Evolutionary conservation across 2,797 vertebrate genomes (phyloP).

Genomic region (Ctenopoma kingsleyae): DNA sequence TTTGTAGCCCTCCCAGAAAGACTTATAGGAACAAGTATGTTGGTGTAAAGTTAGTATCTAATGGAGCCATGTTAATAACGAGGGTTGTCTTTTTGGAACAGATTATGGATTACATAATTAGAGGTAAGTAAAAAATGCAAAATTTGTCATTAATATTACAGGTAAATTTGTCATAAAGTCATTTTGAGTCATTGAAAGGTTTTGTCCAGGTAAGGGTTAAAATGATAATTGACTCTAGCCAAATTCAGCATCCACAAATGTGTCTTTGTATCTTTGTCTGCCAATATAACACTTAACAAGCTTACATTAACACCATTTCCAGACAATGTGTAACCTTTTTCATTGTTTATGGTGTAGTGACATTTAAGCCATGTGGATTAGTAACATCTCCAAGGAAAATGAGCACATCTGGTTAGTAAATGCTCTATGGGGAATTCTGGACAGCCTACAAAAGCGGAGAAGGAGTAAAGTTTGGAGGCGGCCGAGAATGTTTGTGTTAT

Average conservation of each 20-base stretch:
- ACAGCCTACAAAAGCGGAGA: slow-evolving; percentile 89
- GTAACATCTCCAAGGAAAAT: slow-evolving; percentile 89
- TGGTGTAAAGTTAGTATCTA: not conserved
- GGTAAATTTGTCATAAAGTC: not conserved
- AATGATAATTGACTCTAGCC: slow-evolving; percentile 8
- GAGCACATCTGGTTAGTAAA: slow-evolving; percentile 92
- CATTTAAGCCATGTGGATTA: slow-evolving; percentile 90
- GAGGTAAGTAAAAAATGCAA: not conserved
- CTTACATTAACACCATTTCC: slow-evolving; percentile 84
- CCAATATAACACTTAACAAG: slow-evolving; percentile 83
- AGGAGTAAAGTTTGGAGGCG: slow-evolving; percentile 89
- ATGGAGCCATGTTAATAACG: slow-evolving; percentile 29
- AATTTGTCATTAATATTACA: not conserved
- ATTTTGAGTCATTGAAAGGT: not conserved
- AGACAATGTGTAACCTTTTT: slow-evolving; percentile 78
- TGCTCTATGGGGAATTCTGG: slow-evolving; percentile 90
- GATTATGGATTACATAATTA: not conserved
- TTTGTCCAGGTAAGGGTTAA: slow-evolving; percentile 28
- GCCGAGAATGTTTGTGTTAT: slow-evolving; percentile 81
- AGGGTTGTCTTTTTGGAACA: not conserved
- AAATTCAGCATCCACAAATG: slow-evolving; percentile 60
- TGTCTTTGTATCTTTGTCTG: slow-evolving; percentile 75
- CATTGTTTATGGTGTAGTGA: slow-evolving; percentile 90
- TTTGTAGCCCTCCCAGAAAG: not conserved
- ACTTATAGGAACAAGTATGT: not conserved